These are phyloP conservation scores for Metacarcinus magister DNA, from an alignment of 2,888 invertebrate species.

Conservation along the genomic window DNA sequence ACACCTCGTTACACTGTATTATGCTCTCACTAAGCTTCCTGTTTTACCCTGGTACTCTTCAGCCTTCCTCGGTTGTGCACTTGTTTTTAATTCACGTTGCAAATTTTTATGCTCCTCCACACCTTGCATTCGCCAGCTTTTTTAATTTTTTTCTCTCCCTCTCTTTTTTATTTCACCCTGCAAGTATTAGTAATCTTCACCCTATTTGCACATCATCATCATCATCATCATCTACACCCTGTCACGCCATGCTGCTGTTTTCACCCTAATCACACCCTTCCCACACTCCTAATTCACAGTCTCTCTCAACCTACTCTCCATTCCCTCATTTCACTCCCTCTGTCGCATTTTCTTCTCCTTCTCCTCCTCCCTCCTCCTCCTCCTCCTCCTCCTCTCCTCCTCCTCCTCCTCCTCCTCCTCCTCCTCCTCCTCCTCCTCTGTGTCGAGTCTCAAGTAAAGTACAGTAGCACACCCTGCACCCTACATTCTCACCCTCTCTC, in stretches of 20 bases:
- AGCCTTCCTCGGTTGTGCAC: neutral
- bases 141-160: too few species aligned
- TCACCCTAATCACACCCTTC: neutral
- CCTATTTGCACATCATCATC: neutral
- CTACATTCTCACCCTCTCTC: neutral
- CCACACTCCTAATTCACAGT: neutral
- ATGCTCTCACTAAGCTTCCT: neutral
- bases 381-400: neutral
- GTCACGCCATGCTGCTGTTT: neutral
- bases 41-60: neutral
- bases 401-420: conserved; percentile 36
- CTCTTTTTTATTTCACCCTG: neutral
- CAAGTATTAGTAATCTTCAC: neutral
- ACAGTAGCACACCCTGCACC: neutral
- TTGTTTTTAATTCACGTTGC: too few species aligned
- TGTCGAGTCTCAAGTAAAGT: neutral
- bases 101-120: too few species aligned
- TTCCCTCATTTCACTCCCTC: neutral
- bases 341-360: neutral
- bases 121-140: too few species aligned
- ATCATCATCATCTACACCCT: neutral
- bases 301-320: neutral
- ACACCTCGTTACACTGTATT: neutral
- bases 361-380: neutral
- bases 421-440: neutral